Evolutionary conservation across 1,140 invertebrate genomes (phyloP).

Genomic region (Pentalonia nigronervosa): DNA sequence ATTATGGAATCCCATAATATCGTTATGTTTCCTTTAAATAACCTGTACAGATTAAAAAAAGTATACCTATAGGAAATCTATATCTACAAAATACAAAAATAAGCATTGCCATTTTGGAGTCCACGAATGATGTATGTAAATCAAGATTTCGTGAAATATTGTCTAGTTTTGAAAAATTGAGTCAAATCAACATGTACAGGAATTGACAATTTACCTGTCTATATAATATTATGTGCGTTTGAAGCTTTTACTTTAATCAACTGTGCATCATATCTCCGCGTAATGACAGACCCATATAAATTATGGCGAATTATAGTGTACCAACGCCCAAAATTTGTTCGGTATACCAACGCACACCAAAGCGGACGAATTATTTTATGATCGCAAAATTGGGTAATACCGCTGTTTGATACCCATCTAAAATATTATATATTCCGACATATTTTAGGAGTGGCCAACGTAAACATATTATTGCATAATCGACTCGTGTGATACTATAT

Average conservation of each 20-base stretch:
- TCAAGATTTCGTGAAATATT: background rate
- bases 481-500: too few species aligned
- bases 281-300: background rate
- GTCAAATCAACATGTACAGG: background rate
- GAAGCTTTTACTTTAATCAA: background rate
- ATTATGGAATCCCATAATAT: background rate
- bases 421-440: background rate
- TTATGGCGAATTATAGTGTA: too few species aligned
- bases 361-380: background rate
- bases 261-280: background rate
- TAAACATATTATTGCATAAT: background rate
- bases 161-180: background rate
- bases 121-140: background rate
- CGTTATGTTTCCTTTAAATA: background rate
- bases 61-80: too few species aligned
- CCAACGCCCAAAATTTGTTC: too few species aligned
- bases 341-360: too few species aligned
- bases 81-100: background rate
- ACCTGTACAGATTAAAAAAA: background rate
- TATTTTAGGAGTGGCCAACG: background rate
- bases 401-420: too few species aligned
- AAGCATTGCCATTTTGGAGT: background rate
- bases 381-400: background rate
- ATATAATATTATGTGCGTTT: background rate
- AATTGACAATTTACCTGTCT: background rate